Conservation (phyloP, 2,113 vertebrate species). For the Ceyx melanurus region DNA sequence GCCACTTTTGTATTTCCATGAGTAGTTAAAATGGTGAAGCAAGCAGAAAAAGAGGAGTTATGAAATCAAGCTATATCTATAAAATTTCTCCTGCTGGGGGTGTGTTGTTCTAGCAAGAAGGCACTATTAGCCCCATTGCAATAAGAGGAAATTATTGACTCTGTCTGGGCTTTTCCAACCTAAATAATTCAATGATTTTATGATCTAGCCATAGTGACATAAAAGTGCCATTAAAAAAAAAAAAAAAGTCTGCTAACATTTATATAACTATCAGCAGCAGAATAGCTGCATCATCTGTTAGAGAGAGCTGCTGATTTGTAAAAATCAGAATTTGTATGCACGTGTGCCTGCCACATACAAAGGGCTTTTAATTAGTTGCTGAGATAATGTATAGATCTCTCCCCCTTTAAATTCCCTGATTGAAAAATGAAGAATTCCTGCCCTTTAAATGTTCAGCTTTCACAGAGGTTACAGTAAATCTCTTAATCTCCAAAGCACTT, state of each 20-base stretch:
- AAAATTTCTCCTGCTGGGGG: neutral
- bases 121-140: neutral
- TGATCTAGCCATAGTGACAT: neutral
- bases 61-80: neutral
- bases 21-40: neutral
- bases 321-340: neutral
- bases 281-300: neutral
- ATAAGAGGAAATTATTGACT: neutral
- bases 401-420: slow-evolving; percentile 42
- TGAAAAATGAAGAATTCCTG: slow-evolving; percentile 38
- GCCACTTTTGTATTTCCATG: neutral
- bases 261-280: neutral
- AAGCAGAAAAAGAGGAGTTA: neutral
- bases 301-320: neutral
- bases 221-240: neutral
- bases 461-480: slow-evolving; percentile 53
- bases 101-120: neutral
- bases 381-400: neutral
- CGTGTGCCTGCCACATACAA: no score
- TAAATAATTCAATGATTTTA: neutral
- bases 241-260: neutral
- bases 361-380: neutral
- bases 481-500: slow-evolving; percentile 65
- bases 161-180: neutral
- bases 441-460: slow-evolving; percentile 54